Conservation (phyloP, 2,888 invertebrate species). For the Phaedon cochleariae region DNA sequence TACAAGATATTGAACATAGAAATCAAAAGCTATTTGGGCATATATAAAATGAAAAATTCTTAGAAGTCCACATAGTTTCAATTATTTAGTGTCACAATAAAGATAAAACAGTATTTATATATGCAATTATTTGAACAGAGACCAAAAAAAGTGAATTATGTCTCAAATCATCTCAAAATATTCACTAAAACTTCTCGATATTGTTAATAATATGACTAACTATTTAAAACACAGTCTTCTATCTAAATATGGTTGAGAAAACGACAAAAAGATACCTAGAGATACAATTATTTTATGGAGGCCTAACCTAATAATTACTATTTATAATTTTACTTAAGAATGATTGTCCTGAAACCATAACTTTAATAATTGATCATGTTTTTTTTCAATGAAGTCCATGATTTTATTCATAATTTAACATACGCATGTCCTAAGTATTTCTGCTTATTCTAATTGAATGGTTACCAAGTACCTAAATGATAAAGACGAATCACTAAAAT, state of each 20-base stretch:
- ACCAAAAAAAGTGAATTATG: no score
- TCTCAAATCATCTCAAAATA: no score
- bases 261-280: no score
- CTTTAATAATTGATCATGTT: background rate
- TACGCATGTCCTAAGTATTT: background rate
- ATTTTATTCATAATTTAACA: background rate
- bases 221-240: background rate
- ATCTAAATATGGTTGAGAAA: no score
- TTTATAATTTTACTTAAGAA: background rate
- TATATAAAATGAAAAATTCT: no score
- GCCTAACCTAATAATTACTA: background rate
- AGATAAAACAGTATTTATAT: no score
- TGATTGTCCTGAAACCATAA: background rate
- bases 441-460: background rate
- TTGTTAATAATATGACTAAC: no score
- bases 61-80: no score
- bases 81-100: no score
- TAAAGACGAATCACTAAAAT: background rate
- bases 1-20: constrained; percentile 2
- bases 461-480: background rate
- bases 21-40: no score
- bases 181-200: background rate
- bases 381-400: background rate
- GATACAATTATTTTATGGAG: background rate
- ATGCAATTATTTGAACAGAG: no score